A percentile compares a stretch with the other conserved stretches of the same genome.
Evolutionary conservation across 2,797 vertebrate species (phyloP).

Genomic region (Gymnocypris eckloni): DNA sequence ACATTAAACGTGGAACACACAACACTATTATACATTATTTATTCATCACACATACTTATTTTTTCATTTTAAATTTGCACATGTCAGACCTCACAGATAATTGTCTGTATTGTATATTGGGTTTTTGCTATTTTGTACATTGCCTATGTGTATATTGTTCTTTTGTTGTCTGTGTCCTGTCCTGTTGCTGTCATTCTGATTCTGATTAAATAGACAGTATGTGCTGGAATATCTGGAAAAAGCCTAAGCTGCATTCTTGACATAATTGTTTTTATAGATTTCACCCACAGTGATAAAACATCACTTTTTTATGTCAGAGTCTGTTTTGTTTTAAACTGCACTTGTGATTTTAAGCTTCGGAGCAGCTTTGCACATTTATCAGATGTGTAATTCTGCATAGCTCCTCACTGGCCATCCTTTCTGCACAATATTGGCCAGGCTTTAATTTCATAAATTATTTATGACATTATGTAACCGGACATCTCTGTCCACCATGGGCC

Average conservation of each 20-base stretch:
- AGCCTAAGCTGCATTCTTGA: neutral
- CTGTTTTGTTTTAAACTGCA: neutral
- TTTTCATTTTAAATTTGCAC: too few species aligned
- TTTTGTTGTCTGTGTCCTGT: too few species aligned
- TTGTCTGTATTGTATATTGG: too few species aligned
- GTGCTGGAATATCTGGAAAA: neutral
- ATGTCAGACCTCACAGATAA: too few species aligned
- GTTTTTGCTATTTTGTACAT: too few species aligned
- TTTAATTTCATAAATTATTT: neutral
- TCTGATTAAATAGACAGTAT: neutral
- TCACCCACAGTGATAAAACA: neutral
- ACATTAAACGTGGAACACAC: too few species aligned
- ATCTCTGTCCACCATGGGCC: neutral
- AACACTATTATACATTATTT: too few species aligned
- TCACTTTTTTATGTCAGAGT: neutral
- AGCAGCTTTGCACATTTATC: conserved; percentile 2
- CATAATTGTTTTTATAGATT: neutral
- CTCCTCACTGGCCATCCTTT: neutral
- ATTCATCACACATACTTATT: too few species aligned
- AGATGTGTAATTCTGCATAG: conserved; percentile 17
- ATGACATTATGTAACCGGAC: neutral
- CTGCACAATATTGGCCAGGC: neutral
- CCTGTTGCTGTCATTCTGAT: too few species aligned
- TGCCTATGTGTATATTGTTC: too few species aligned
- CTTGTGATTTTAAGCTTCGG: conserved; percentile 3